Conservation (phyloP, 1,140 invertebrate genomes). For the Platyscapa corneri region DNA sequence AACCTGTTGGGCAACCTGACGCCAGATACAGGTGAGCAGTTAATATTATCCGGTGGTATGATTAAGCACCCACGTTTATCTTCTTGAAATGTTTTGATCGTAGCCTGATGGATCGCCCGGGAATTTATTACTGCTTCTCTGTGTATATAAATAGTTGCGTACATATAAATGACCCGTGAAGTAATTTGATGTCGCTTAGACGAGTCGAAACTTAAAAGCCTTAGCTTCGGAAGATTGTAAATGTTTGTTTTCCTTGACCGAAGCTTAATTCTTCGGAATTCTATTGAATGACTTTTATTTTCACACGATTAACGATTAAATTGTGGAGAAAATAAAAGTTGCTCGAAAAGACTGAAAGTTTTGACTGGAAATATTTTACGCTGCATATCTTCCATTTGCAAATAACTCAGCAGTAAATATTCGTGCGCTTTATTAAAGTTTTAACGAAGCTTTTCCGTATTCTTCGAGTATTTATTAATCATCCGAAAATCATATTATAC, state of each 20-base stretch:
- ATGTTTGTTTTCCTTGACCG: background rate
- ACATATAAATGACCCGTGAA: background rate
- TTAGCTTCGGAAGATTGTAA: background rate
- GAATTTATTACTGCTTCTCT: too few species aligned
- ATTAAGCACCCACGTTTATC: too few species aligned
- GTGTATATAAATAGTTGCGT: background rate
- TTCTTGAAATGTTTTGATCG: too few species aligned
- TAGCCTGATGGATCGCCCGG: too few species aligned
- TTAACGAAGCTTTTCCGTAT: too few species aligned
- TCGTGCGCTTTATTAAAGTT: too few species aligned
- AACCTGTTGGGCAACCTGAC: slow-evolving; percentile 60
- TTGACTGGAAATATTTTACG: background rate
- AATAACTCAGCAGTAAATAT: too few species aligned
- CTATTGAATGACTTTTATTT: background rate
- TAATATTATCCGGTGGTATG: too few species aligned
- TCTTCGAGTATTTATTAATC: too few species aligned
- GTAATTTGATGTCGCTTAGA: too few species aligned
- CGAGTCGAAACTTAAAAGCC: background rate
- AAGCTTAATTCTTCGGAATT: background rate
- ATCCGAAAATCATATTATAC: too few species aligned
- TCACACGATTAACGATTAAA: too few species aligned
- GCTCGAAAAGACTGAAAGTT: background rate
- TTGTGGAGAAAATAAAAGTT: background rate
- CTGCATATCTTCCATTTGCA: background rate
- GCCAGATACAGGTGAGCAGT: slow-evolving; percentile 38